Conservation (phyloP, 2,888 invertebrate genomes). For the Pristionchus japonicus region DNA sequence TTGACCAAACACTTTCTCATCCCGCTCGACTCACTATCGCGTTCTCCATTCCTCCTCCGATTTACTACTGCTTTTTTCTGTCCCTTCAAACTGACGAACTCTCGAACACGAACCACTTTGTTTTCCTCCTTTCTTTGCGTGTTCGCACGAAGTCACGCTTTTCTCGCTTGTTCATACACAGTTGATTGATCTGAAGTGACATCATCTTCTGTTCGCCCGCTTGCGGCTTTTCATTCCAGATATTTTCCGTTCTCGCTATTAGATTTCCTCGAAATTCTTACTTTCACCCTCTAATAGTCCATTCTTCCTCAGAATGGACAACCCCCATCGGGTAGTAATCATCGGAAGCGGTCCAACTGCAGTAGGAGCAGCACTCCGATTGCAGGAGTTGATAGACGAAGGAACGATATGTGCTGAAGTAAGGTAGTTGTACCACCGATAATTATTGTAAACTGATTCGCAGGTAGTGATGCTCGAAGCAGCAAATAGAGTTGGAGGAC, state of each 20-base stretch:
- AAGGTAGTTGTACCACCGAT: not conserved
- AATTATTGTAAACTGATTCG: not conserved
- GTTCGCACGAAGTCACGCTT: not conserved
- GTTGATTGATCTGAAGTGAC: not conserved
- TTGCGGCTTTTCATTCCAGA: too few species aligned
- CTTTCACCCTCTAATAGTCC: too few species aligned
- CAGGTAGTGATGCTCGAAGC: constrained; percentile 54
- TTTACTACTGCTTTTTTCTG: constrained; percentile 19
- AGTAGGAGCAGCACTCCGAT: constrained; percentile 53
- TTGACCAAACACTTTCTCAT: constrained; percentile 38
- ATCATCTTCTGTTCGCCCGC: not conserved
- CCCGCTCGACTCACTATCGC: constrained; percentile 22
- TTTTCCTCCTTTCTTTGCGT: not conserved
- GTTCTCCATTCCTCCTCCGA: constrained; percentile 1
- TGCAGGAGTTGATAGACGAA: constrained; percentile 49
- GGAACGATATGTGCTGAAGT: constrained; percentile 42
- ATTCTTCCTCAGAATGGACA: not conserved
- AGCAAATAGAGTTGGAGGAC: constrained; percentile 52
- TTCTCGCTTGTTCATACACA: not conserved
- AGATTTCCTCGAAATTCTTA: too few species aligned
- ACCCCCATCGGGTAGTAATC: constrained; percentile 48
- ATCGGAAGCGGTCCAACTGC: constrained; percentile 59
- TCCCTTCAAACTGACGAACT: not conserved
- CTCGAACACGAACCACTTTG: not conserved
- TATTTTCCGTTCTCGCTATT: too few species aligned